These are phyloP conservation scores for Chrysolina haemoptera DNA, from an alignment of 2,888 invertebrate species.

Conservation along the genomic window DNA sequence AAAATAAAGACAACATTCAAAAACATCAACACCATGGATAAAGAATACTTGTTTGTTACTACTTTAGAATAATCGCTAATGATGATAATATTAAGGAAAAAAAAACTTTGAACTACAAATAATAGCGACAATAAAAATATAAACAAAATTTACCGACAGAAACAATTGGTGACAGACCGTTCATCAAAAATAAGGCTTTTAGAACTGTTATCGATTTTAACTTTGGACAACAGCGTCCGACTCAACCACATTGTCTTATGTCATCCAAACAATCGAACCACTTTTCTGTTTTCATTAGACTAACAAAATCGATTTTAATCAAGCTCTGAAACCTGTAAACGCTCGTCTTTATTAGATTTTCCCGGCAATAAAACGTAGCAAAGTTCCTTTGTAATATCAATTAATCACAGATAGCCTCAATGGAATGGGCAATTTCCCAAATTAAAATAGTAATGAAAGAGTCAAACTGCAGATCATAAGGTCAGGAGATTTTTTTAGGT, in stretches of 20 bases:
- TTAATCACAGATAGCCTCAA: slow-evolving; percentile 26
- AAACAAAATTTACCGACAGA: slow-evolving; percentile 78
- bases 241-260: slow-evolving; percentile 62
- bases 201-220: slow-evolving; percentile 58
- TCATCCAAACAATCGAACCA: slow-evolving; percentile 19
- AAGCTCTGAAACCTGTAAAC: slow-evolving; percentile 57
- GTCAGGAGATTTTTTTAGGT: background rate
- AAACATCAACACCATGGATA: too few species aligned
- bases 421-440: slow-evolving; percentile 6
- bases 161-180: slow-evolving; percentile 83
- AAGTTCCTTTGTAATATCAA: slow-evolving; percentile 32
- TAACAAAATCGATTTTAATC: slow-evolving; percentile 56
- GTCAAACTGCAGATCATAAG: background rate
- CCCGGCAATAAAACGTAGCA: slow-evolving; percentile 34
- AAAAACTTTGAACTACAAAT: background rate
- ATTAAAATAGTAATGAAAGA: slow-evolving; percentile 4
- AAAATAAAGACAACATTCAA: too few species aligned
- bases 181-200: slow-evolving; percentile 77
- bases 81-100: too few species aligned
- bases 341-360: slow-evolving; percentile 55
- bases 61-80: too few species aligned
- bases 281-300: slow-evolving; percentile 34
- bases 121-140: background rate
- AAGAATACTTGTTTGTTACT: too few species aligned
- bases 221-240: slow-evolving; percentile 59